Evolutionary conservation across 2,113 vertebrate species (phyloP).

Genomic region (Vulpes vulpes): DNA sequence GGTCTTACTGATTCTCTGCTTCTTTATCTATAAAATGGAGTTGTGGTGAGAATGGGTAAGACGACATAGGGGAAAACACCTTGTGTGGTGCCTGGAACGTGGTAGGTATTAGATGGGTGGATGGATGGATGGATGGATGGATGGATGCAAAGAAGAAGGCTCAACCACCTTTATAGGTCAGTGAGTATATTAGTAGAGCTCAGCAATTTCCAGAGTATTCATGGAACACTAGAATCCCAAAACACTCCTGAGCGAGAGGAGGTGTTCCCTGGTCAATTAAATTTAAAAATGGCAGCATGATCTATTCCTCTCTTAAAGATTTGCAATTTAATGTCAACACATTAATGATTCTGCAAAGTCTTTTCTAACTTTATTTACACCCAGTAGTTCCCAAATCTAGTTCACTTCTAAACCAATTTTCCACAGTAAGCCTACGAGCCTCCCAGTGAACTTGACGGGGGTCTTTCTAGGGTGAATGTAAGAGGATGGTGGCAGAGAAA

Average conservation of each 20-base stretch:
- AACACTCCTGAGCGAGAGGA: neutral
- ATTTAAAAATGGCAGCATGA: neutral
- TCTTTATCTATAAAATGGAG: neutral
- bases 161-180: neutral
- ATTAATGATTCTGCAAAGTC: neutral
- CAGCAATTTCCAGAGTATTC: neutral
- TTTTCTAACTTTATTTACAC: constrained; percentile 28
- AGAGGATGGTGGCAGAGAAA: neutral
- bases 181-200: neutral
- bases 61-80: neutral
- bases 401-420: neutral
- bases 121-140: neutral
- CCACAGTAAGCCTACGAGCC: constrained; percentile 21
- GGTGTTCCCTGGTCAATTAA: neutral
- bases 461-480: neutral
- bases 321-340: constrained; percentile 16
- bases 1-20: neutral
- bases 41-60: neutral
- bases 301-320: neutral
- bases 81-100: neutral
- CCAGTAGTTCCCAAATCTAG: neutral
- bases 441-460: neutral
- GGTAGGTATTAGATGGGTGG: neutral
- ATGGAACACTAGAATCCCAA: neutral
- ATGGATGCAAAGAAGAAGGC: neutral